phyloP scores from a whole-genome alignment of 2,113 vertebrate species.

The Sprattus sprattus region DNA sequence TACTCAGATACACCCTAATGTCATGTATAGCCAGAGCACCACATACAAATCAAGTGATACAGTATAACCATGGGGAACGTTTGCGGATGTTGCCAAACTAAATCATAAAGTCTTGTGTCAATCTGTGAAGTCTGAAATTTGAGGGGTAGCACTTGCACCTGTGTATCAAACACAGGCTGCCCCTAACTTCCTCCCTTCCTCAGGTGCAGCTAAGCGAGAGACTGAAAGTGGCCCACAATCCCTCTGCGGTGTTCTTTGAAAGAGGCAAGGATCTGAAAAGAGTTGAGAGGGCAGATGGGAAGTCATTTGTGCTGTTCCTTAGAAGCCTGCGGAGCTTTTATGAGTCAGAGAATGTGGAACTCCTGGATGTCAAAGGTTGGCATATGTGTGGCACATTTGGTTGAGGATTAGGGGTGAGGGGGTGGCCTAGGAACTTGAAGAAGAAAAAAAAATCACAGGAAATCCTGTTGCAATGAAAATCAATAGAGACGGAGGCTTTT shows the following conservation, averaged over 20 bases:
- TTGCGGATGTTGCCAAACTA: background rate
- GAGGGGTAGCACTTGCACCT: background rate
- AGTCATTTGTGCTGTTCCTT: background rate
- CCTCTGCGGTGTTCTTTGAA: background rate
- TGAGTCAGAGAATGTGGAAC: background rate
- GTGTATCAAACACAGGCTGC: background rate
- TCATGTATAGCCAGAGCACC: background rate
- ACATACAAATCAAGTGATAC: background rate
- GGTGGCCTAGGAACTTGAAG: conserved; percentile 28
- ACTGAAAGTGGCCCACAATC: background rate
- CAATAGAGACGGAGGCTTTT: conserved; percentile 33
- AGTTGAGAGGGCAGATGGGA: background rate
- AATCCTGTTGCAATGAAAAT: conserved; percentile 70
- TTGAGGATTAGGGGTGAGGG: background rate
- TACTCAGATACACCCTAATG: background rate
- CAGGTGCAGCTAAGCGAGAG: background rate
- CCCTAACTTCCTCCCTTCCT: background rate
- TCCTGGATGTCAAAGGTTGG: conserved; percentile 29
- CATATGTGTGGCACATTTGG: conserved; percentile 69
- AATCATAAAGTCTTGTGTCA: background rate
- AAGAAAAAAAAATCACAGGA: conserved; percentile 68
- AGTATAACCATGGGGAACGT: background rate
- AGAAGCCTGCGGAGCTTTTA: background rate
- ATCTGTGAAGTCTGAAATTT: background rate
- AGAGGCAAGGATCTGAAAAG: background rate